Base-by-base conservation (phyloP, 2,113 vertebrate genomes). In the Oreamnos americanus region DNA sequence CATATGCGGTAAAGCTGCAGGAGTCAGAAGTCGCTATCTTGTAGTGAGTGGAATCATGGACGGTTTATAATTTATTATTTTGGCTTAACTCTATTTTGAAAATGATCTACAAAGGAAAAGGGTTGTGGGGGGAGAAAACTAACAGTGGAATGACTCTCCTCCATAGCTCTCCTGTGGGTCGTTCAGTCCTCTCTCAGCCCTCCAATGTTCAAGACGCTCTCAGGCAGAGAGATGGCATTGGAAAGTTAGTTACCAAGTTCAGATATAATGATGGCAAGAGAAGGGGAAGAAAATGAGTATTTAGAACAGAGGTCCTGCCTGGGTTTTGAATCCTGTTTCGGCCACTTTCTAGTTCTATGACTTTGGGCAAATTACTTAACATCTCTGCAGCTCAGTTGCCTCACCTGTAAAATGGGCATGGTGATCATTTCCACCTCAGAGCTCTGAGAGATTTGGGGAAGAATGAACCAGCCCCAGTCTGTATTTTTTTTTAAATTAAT, bases 41-140 rank as follows among this genome's bases (percentile, higher is more conserved):
- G n/a, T 76, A 74, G 91, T 95, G 91, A 47, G n/a, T 81, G 39
- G 58, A 86, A 93, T 97, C 83, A 87, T 15, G 8, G 26, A 12
- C 23, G 39, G 25, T 62, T 92, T 94, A 33, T 12, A 26, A 30
- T 53, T 76, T 76, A 64, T 93, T 90, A n/a, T 51, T 96, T 92
- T 90, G 97, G 76, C 89, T 92, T 90, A 85, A 8, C 14, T 62
- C 55, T 84, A 8, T 74, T 96, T 82, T 85, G 83, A 43, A 91
- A 93, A 49, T 90, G 51, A 53, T 93, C 21, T 88, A 11, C 47
- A 36, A 2, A 49, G 76, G 91, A 39, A 76, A 90, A 30, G 25
- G 26, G 51, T 55, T 64, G 92, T 10, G 10, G 12, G 3, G 4
- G 76, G 14, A 17, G 0, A 1, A 9, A 36, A 4, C 53, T 7